Evolutionary conservation across 2,113 vertebrate genomes (phyloP), one percentile per base, ranked within the genome.

Genomic region (Cercopithecus mona): DNA sequence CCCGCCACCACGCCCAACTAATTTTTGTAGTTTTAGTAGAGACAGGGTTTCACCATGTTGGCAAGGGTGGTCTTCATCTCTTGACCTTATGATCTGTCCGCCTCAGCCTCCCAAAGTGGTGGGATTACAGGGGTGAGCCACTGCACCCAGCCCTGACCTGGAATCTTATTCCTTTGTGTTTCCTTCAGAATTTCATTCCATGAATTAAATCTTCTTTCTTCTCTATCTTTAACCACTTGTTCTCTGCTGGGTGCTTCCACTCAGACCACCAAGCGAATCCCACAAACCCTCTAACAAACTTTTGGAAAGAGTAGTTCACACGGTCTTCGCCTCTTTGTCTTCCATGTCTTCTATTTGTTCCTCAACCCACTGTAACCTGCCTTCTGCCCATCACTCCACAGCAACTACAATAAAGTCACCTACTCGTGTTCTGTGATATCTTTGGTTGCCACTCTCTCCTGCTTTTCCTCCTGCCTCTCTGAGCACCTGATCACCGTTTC

Each of bases 401-500:
- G 61, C 76, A 48, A 20, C 30, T 32, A 40, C 73, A 35, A 13
- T 82, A 6, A 43, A 5, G 79, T 57, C 59, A 12, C 1, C 18
- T 3, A 32, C 80, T 55, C 84, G 35, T 0, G 1, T 38, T 43
- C 50, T 17, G 55, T 5, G 7, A 18, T 7, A 43, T 22, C 35
- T 80, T 50, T 70, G 61, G 73, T 22, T 57, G n/a, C 50, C 32
- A 43, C 8, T 70, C 13, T 35, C 23, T 73, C 86, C 43, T 40
- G 30, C 59, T 59, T 45, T 52, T 57, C 80, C 68, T 57, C 22
- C 12, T 8, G 0, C 16, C 6, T 57, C n/a, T 57, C 45, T 73
- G 22, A 17, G 59, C 4, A 0, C 10, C 59, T 5, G 25, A 61
- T 5, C 0, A 8, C 12, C 23, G 17, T 32, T 52, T 61, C 23